These are phyloP conservation scores for Actinemys pallida DNA, from an alignment of 2,113 vertebrate genomes.

Conservation along the genomic window DNA sequence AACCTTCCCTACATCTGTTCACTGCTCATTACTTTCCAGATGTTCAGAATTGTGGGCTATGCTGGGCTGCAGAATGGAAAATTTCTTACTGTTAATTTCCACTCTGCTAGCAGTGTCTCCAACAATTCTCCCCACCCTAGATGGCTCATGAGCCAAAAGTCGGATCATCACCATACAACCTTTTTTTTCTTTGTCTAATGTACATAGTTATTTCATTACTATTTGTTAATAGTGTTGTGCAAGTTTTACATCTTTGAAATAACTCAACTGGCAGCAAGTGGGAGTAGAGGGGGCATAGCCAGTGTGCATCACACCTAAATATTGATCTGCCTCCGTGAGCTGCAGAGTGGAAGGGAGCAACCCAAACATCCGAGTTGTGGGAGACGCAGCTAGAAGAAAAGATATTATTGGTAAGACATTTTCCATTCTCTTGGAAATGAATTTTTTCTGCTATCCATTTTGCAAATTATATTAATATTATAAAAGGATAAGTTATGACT, in stretches of 20 bases:
- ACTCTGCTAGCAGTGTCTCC: neutral
- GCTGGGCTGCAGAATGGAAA: neutral
- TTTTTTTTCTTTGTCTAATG: neutral
- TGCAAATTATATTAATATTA: neutral
- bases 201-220: neutral
- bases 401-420: neutral
- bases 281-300: neutral
- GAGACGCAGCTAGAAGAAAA: neutral
- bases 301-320: neutral
- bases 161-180: neutral
- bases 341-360: neutral
- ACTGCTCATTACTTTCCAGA: neutral
- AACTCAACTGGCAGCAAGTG: neutral
- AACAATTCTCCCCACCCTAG: neutral
- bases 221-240: neutral
- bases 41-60: neutral
- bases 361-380: neutral
- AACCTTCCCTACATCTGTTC: neutral
- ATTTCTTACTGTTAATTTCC: neutral
- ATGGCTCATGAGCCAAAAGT: neutral
- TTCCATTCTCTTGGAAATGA: neutral
- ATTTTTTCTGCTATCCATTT: neutral
- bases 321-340: neutral
- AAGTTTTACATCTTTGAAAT: neutral
- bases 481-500: neutral